phyloP scores from a whole-genome alignment of 2,113 vertebrate genomes.

The Naja naja region DNA sequence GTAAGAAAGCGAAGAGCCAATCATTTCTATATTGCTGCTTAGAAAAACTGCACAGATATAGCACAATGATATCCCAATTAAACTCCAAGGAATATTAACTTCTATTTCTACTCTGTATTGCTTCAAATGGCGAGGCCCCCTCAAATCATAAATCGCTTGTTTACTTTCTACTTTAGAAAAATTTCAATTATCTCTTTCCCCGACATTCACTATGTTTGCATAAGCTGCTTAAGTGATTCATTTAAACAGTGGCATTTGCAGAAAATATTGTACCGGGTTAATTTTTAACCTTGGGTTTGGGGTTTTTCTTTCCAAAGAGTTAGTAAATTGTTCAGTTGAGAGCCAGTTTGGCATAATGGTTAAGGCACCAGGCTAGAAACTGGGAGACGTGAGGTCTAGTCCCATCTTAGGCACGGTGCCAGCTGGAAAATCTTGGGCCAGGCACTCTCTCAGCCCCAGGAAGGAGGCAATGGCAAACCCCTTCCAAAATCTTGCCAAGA shows the following conservation, averaged over 20 bases:
- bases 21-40: too few relatives aligned
- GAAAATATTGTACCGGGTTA: too few relatives aligned
- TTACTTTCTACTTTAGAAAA: neutral
- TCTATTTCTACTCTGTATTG: neutral
- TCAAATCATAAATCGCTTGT: neutral
- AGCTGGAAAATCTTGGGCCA: too few relatives aligned
- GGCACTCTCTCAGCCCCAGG: too few relatives aligned
- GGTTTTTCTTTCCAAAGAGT: neutral
- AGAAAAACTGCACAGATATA: neutral
- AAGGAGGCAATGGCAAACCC: too few relatives aligned
- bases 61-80: neutral
- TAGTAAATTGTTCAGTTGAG: neutral
- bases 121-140: neutral
- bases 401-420: too few relatives aligned
- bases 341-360: neutral
- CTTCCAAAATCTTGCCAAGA: too few relatives aligned
- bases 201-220: too few relatives aligned
- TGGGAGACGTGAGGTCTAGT: too few relatives aligned
- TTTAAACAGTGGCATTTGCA: too few relatives aligned
- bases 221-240: too few relatives aligned
- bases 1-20: neutral
- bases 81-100: neutral
- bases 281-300: too few relatives aligned
- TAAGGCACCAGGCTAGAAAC: neutral
- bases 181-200: neutral